phyloP scores from a whole-genome alignment of 2,797 vertebrate genomes.

The Enteromius mattozi region DNA sequence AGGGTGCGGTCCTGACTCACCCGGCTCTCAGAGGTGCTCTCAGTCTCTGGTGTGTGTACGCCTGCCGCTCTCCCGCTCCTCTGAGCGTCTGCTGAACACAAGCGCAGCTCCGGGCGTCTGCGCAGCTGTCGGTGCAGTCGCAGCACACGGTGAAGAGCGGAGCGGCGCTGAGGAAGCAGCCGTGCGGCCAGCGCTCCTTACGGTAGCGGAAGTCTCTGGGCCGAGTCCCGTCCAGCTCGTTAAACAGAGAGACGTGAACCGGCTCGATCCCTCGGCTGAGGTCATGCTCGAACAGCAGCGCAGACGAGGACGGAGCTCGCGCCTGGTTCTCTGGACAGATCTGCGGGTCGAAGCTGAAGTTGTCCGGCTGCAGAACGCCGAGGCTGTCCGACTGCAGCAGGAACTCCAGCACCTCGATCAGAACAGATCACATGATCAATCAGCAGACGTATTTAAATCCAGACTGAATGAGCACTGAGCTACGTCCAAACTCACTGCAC shows the following conservation, averaged over 20 bases:
- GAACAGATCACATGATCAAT: background rate
- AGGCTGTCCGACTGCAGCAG: constrained; percentile 82
- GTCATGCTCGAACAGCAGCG: constrained; percentile 80
- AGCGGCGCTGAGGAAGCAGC: constrained; percentile 83
- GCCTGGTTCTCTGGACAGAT: constrained; percentile 75
- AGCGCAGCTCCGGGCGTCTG: constrained; percentile 78
- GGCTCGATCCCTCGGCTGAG: constrained; percentile 87
- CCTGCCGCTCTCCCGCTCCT: constrained; percentile 58
- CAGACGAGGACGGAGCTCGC: constrained; percentile 42
- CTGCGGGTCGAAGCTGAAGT: constrained; percentile 88
- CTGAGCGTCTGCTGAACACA: constrained; percentile 81
- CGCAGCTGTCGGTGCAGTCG: constrained; percentile 87
- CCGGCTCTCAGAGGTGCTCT: constrained; percentile 77
- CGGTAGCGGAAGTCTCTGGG: constrained; percentile 88
- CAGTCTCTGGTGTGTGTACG: constrained; percentile 85
- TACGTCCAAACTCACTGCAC: no score
- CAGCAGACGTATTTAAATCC: background rate
- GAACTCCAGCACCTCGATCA: constrained; percentile 77
- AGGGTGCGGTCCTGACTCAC: constrained; percentile 72
- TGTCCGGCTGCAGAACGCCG: constrained; percentile 83
- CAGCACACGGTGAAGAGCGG: constrained; percentile 82
- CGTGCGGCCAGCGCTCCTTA: constrained; percentile 87
- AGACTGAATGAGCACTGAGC: no score
- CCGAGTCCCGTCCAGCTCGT: constrained; percentile 69
- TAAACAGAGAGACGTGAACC: constrained; percentile 84